Percentiles rank a stretch among this genome's conserved stretches.
Conservation (phyloP, 2,113 vertebrate genomes). For the Pangasianodon hypophthalmus region DNA sequence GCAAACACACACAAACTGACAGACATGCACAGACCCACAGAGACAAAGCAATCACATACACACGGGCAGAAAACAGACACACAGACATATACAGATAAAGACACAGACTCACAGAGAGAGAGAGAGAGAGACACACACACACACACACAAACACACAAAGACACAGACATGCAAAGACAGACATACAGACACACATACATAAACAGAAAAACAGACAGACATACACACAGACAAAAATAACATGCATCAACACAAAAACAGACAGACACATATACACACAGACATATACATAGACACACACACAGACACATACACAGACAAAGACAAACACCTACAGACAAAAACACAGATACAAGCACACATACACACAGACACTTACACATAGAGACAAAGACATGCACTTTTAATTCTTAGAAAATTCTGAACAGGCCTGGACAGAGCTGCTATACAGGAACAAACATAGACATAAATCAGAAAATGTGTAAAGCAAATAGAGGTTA, state of each 20-base stretch:
- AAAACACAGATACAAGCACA: not conserved
- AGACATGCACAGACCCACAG: not conserved
- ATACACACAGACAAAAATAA: not conserved
- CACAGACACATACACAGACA: not conserved
- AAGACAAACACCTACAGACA: not conserved
- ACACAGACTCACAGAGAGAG: too few species aligned
- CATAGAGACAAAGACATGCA: not conserved
- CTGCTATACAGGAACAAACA: not conserved
- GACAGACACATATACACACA: not conserved
- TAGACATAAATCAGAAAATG: not conserved
- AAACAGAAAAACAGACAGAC: not conserved
- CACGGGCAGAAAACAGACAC: too few species aligned
- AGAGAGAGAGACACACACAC: not conserved
- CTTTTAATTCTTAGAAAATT: conserved; percentile 1
- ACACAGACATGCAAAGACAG: not conserved
- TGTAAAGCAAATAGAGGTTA: not conserved
- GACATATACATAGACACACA: too few species aligned
- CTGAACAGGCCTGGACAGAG: conserved; percentile 9
- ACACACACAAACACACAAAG: not conserved
- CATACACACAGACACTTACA: not conserved
- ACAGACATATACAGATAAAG: too few species aligned
- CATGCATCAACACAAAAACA: not conserved
- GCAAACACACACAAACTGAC: not conserved
- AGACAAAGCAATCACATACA: not conserved
- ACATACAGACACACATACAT: not conserved